Conservation (phyloP, 2,888 invertebrate species). For the Rotaria sp. region DNA sequence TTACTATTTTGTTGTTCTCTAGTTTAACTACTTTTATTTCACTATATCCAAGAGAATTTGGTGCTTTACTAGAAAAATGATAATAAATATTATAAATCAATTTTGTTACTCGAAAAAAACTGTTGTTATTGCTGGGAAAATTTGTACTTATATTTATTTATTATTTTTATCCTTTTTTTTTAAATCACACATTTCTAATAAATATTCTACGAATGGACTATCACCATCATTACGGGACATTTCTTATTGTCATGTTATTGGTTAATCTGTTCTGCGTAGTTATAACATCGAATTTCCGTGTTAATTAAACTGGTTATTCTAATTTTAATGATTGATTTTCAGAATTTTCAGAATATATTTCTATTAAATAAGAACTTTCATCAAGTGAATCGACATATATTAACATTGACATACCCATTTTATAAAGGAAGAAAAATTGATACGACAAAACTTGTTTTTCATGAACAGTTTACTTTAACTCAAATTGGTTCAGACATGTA, state of each 20-base stretch:
- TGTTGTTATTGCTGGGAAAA: constrained; percentile 29
- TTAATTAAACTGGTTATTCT: constrained; percentile 14
- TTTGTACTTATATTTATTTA: constrained; percentile 20
- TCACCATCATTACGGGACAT: constrained; percentile 25
- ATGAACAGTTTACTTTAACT: too few species aligned
- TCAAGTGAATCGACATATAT: too few species aligned
- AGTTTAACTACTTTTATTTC: constrained; percentile 9
- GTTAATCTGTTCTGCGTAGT: not conserved
- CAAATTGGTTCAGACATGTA: too few species aligned
- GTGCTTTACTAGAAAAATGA: constrained; percentile 30
- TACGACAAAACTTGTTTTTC: too few species aligned
- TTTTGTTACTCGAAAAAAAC: constrained; percentile 29
- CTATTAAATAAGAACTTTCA: too few species aligned
- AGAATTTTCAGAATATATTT: too few species aligned
- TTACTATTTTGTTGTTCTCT: constrained; percentile 10
- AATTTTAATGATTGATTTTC: too few species aligned
- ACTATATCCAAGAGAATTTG: constrained; percentile 32
- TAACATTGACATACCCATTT: too few species aligned
- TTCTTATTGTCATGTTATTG: constrained; percentile 33
- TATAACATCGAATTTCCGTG: constrained; percentile 32
- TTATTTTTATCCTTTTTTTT: not conserved
- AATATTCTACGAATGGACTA: constrained; percentile 29
- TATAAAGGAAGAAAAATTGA: too few species aligned
- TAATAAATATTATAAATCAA: constrained; percentile 27
- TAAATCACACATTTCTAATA: constrained; percentile 27